Base-by-base conservation (phyloP, 2,113 vertebrate genomes). In the Chlamydotis undulata region DNA sequence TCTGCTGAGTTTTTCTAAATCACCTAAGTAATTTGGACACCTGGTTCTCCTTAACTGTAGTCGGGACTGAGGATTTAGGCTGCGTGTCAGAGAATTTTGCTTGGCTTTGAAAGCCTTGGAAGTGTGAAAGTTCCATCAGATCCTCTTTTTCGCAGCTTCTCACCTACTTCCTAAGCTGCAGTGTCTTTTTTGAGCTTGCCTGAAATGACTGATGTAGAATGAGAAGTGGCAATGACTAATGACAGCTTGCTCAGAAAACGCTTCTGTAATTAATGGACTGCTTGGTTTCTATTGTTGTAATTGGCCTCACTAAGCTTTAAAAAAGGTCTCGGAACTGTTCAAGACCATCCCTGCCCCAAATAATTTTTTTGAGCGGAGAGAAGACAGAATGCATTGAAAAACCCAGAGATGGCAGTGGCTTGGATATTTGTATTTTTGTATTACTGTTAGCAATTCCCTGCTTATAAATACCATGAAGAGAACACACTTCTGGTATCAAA, bases 221-320 rank as follows among this genome's bases (percentile, higher is more conserved):
- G 93, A 82, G 87, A 93, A 64, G 69, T 56, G 70, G 16, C 81
- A 84, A 60, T 94, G 85, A 86, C 68, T 95, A 71, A 90, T 84
- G 83, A 80, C 52, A 82, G n/a, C 65, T 90, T 86, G 31, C 73
- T 92, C 35, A 71, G 88, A 64, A 80, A 92, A 71, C 3, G 14
- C 7, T 78, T 71, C 86, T 93, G 61, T 90, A 96, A 92, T 96
- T 96, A 95, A 89, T 45, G 39, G 56, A 15, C 68, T 92, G 50
- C 39, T 92, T 4, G 0, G 29, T 76, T 86, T 60, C 33, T 64
- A 2, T 52, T 92, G 49, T 89, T 94, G 35, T 57, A 60, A 33
- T 63, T 93, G 88, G 50, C 73, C 31, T 81, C 74, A 41, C 35
- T 79, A 64, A 82, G 49, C 65, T 77, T 69, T 90, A 90, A 83